A percentile compares a stretch with the other conserved stretches of the same genome.
These are phyloP conservation scores for Oreortyx pictus DNA, from an alignment of 2,797 vertebrate species.

Conservation along the genomic window DNA sequence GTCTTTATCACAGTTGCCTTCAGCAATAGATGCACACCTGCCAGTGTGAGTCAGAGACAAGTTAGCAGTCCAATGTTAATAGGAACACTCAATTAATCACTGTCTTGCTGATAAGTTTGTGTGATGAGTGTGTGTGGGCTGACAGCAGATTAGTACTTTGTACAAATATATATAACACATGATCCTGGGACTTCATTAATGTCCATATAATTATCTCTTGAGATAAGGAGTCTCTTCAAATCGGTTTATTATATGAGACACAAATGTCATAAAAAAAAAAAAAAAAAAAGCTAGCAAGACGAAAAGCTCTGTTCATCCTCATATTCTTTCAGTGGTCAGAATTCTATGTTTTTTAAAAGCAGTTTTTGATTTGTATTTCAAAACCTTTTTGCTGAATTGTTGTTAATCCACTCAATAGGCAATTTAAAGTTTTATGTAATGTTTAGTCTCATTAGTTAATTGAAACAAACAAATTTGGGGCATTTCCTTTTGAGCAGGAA, in stretches of 20 bases:
- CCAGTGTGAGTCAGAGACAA: slow-evolving; percentile 48
- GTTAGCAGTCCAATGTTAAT: not conserved
- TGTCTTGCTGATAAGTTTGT: not conserved
- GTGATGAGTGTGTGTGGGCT: not conserved
- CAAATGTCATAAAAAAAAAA: slow-evolving; percentile 21
- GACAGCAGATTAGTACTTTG: slow-evolving; percentile 6
- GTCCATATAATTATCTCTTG: not conserved
- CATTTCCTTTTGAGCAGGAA: not conserved
- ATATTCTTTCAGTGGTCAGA: not conserved
- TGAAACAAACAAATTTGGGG: no score
- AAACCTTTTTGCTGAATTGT: slow-evolving; percentile 11
- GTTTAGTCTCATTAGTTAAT: not conserved
- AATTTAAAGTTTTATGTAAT: not conserved
- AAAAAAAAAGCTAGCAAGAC: not conserved
- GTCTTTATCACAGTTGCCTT: not conserved
- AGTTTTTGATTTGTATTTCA: slow-evolving; percentile 17
- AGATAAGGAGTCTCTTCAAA: not conserved
- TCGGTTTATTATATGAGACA: not conserved
- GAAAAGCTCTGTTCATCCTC: not conserved
- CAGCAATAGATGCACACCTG: slow-evolving; percentile 14
- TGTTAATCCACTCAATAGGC: slow-evolving; percentile 1
- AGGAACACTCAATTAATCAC: slow-evolving; percentile 20
- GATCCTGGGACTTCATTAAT: slow-evolving; percentile 19
- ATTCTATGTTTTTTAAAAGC: slow-evolving; percentile 16
- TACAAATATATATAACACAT: not conserved